These are phyloP conservation scores for Fragariocoptes setiger DNA, from an alignment of 1,140 invertebrate species.

Conservation along the genomic window DNA sequence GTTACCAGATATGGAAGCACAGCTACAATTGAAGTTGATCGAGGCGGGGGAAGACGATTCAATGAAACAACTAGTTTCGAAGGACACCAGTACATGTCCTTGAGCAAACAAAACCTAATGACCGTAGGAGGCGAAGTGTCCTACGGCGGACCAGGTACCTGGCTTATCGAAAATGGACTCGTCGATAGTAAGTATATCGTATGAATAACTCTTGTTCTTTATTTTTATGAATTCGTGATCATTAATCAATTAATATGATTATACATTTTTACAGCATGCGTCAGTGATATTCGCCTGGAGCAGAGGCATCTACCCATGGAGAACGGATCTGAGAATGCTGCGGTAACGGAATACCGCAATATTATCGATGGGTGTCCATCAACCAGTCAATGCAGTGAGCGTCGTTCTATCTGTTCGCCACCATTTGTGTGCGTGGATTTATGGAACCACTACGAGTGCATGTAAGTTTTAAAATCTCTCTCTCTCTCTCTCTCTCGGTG, in stretches of 20 bases:
- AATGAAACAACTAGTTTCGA: slow-evolving; percentile 70
- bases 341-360: slow-evolving; percentile 62
- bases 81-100: slow-evolving; percentile 60
- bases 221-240: slow-evolving; percentile 1
- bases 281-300: slow-evolving; percentile 55
- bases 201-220: background rate
- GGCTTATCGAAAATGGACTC: slow-evolving; percentile 77
- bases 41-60: slow-evolving; percentile 68
- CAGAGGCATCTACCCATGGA: slow-evolving; percentile 69
- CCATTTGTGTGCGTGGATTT: slow-evolving; percentile 84
- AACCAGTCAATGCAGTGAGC: slow-evolving; percentile 58
- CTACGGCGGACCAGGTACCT: slow-evolving; percentile 36
- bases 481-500: background rate
- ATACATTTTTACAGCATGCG: slow-evolving; percentile 26
- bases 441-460: slow-evolving; percentile 89
- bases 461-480: slow-evolving; percentile 24
- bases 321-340: slow-evolving; percentile 73
- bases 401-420: slow-evolving; percentile 45
- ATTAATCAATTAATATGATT: background rate
- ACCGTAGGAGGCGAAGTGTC: slow-evolving; percentile 63
- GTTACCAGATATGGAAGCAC: slow-evolving; percentile 52
- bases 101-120: slow-evolving; percentile 74
- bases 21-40: slow-evolving; percentile 68
- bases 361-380: slow-evolving; percentile 62
- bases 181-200: slow-evolving; percentile 38